Conservation (phyloP, 2,113 vertebrate species). For the Pithys albifrons region DNA sequence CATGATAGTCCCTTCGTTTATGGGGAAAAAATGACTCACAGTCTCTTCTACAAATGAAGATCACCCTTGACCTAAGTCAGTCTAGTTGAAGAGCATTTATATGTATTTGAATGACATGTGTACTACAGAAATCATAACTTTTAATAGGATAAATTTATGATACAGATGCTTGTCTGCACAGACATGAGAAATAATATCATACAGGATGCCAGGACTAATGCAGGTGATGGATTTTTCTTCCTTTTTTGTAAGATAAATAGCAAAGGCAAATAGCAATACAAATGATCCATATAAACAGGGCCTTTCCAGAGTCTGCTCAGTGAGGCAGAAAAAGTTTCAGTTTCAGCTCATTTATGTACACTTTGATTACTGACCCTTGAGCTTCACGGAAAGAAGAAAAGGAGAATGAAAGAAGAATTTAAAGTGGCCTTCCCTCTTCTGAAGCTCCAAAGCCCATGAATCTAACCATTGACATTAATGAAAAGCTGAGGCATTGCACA, state of each 20-base stretch:
- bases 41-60: background rate
- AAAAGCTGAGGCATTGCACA: conserved; percentile 62
- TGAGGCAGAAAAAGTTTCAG: conserved; percentile 18
- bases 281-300: background rate
- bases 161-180: background rate
- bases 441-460: conserved; percentile 15
- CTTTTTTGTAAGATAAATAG: background rate
- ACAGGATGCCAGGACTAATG: background rate
- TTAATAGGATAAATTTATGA: background rate
- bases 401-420: conserved; percentile 27
- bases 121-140: background rate
- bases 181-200: background rate
- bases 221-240: background rate
- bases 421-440: background rate
- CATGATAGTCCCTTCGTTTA: background rate
- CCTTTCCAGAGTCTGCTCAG: background rate
- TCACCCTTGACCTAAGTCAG: background rate
- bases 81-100: background rate
- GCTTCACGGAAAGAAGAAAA: conserved; percentile 51
- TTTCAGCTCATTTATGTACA: conserved; percentile 3
- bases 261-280: background rate
- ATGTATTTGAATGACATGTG: background rate
- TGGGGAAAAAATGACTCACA: background rate
- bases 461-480: conserved; percentile 61
- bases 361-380: conserved; percentile 52